Evolutionary conservation across 2,888 invertebrate species (phyloP), one percentile per base, ranked within the genome.

Genomic region (Polymixis flavicincta): DNA sequence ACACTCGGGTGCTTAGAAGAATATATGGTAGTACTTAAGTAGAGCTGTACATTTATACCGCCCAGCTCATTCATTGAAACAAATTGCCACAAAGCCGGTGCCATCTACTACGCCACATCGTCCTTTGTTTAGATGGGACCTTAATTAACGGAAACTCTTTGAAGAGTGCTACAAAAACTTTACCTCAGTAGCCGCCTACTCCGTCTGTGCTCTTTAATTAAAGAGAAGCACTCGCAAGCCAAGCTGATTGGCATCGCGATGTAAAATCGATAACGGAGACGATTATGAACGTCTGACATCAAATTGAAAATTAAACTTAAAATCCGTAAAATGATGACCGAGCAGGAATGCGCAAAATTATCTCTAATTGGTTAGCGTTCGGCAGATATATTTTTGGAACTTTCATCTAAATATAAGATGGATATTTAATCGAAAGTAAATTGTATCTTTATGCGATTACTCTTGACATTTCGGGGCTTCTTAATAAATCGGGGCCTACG

Each of bases 61-160:
- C 84, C 85, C 83, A 85, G 78, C 82, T 85, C 72, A 71, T 89
- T 88, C 78, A 85, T 85, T 82, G 85, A 87, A 80, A 89, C 83
- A 86, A 90, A 89, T 88, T 80, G 79, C 82, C 84, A 79, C 82
- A 70, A 73, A 83, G 82, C 76, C 80, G 57, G 59, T 72, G 59
- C 72, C 64, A 77, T 84, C 85, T 71, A 83, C 85, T 85, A 79
- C 72, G 70, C 76, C 87, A 84, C 84, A 82, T 81, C 75, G 81
- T 83, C 90, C 88, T 90, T 90, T 90, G 90, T 91, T 92, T 89
- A 88, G 87, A 89, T 89, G 85, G 87, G 89, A 85, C 88, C 87
- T 90, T 92, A 91, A 94, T 93, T 92, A 92, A 91, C 86, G 89
- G 61, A 75, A 88, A 87, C 86, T 89, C 89, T 90, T 92, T 90